phyloP scores from a whole-genome alignment of 2,113 vertebrate genomes.

The Paradoxurus hermaphroditus region DNA sequence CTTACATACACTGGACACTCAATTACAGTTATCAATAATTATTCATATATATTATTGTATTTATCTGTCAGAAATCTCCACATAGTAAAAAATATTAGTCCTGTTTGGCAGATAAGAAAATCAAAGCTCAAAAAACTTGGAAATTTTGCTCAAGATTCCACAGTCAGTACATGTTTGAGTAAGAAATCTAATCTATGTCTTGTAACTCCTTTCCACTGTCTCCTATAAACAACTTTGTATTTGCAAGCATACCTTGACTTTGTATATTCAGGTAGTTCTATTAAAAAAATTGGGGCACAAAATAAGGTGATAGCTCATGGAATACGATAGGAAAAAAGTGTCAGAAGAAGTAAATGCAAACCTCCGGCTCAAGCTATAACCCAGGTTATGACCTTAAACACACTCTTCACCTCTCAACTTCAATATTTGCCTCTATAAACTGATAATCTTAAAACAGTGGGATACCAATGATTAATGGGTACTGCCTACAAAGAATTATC shows the following conservation, averaged over 20 bases:
- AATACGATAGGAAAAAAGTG: not conserved
- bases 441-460: constrained; percentile 11
- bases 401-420: constrained; percentile 23
- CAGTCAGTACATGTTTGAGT: not conserved
- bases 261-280: not conserved
- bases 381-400: not conserved
- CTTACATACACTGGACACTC: not conserved
- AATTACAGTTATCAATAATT: not conserved
- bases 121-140: not conserved
- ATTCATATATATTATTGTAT: not conserved
- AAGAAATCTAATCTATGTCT: not conserved
- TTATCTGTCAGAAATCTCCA: not conserved
- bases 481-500: constrained; percentile 47
- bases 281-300: not conserved
- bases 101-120: not conserved
- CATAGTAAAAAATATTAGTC: not conserved
- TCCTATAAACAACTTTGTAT: not conserved
- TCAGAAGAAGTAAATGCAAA: not conserved
- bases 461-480: constrained; percentile 33
- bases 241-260: not conserved
- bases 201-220: not conserved
- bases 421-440: constrained; percentile 31
- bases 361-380: not conserved
- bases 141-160: not conserved
- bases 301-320: not conserved